Conservation (phyloP, 2,888 invertebrate species). For the Prosapia bicincta region DNA sequence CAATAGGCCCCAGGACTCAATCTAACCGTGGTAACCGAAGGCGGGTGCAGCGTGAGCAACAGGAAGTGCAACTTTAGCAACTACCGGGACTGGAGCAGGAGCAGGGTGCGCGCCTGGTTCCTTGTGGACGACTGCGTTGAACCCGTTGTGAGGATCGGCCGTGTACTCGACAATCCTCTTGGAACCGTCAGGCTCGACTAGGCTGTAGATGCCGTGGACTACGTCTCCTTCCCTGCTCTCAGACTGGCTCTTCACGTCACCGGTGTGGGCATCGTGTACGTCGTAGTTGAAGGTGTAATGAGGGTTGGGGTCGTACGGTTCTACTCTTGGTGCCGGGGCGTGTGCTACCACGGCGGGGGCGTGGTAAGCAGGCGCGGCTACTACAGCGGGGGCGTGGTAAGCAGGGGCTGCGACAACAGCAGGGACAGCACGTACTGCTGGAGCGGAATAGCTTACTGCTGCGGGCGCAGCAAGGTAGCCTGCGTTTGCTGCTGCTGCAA, state of each 20-base stretch:
- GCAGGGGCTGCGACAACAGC: constrained; percentile 38
- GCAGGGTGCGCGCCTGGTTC: background rate
- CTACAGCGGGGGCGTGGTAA: constrained; percentile 41
- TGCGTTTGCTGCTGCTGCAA: constrained; percentile 41
- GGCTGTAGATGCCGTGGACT: background rate
- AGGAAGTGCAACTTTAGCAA: background rate
- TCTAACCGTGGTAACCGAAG: background rate
- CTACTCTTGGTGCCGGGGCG: constrained; percentile 35
- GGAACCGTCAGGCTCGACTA: background rate
- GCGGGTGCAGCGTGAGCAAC: background rate
- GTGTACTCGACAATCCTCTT: background rate
- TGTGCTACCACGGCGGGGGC: constrained; percentile 34
- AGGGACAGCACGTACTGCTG: constrained; percentile 38
- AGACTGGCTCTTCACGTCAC: background rate
- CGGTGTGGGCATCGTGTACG: background rate
- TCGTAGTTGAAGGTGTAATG: background rate
- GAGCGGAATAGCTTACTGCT: constrained; percentile 41
- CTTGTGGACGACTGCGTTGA: background rate
- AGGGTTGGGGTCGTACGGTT: background rate
- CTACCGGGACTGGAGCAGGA: background rate
- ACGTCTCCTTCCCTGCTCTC: background rate
- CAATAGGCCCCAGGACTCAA: background rate
- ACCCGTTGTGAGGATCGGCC: background rate
- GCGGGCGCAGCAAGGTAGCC: constrained; percentile 38
- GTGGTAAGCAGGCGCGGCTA: constrained; percentile 38